Conservation (phyloP, 2,888 invertebrate genomes). For the Dynastes grantii region DNA sequence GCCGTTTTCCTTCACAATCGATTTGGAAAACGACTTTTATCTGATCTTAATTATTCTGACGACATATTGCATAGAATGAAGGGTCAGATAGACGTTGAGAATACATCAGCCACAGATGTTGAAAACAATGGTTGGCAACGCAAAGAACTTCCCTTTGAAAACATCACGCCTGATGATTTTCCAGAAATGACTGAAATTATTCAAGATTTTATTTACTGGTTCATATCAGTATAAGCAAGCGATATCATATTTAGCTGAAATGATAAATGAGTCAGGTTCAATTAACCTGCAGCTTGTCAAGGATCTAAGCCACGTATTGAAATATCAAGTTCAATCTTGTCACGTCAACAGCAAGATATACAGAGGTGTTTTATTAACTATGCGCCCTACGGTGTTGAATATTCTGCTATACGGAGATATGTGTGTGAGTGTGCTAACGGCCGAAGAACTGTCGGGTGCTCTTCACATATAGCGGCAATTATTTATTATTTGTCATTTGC, state of each 20-base stretch:
- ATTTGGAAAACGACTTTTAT: background rate
- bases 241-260: background rate
- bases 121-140: background rate
- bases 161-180: background rate
- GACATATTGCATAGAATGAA: background rate
- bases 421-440: slow-evolving; percentile 2
- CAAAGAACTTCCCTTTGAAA: background rate
- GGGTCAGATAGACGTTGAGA: background rate
- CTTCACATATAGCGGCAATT: background rate
- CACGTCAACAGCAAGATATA: background rate
- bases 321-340: background rate
- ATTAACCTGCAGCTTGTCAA: background rate
- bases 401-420: slow-evolving; percentile 7
- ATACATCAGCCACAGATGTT: background rate
- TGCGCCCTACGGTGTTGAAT: background rate
- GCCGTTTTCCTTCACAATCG: background rate
- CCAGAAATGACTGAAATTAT: background rate
- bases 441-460: background rate
- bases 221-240: background rate
- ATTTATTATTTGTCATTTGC: no score
- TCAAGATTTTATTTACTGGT: no score
- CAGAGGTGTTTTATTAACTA: background rate
- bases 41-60: background rate
- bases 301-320: background rate
- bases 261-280: background rate